Conservation (phyloP, 1,140 invertebrate genomes). For the Pseudomyrmex cubaensis region DNA sequence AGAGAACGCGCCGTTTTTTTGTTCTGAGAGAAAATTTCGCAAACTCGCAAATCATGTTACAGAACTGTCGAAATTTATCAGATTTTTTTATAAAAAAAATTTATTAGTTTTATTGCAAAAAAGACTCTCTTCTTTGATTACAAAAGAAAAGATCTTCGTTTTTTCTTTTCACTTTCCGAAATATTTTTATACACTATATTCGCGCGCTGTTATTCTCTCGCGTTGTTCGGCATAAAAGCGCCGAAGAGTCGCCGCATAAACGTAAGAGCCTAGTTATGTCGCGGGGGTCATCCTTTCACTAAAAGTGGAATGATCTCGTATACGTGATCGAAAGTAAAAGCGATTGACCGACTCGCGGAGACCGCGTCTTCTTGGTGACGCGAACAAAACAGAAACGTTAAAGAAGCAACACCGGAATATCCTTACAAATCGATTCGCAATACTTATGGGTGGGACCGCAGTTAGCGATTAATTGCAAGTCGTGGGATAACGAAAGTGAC, state of each 20-base stretch:
- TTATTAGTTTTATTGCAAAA: not conserved
- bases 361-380: conserved; percentile 16
- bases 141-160: not conserved
- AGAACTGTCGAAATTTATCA: not conserved
- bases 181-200: no score
- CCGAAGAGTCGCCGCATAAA: not conserved
- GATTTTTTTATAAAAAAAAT: no score
- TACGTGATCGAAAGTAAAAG: conserved; percentile 57
- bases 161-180: not conserved
- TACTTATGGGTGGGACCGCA: not conserved
- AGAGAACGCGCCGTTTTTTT: conserved; percentile 23
- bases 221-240: no score
- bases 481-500: not conserved
- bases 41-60: not conserved
- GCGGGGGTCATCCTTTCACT: conserved; percentile 58
- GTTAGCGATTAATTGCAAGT: not conserved
- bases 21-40: conserved; percentile 51
- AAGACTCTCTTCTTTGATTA: not conserved
- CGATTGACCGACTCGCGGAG: conserved; percentile 14
- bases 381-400: conserved; percentile 10
- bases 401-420: not conserved
- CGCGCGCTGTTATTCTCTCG: no score
- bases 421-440: not conserved
- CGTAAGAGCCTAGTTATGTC: conserved; percentile 20
- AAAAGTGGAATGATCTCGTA: conserved; percentile 46